Evolutionary conservation across 2,888 invertebrate genomes (phyloP).

Genomic region (Mythimna albipuncta): DNA sequence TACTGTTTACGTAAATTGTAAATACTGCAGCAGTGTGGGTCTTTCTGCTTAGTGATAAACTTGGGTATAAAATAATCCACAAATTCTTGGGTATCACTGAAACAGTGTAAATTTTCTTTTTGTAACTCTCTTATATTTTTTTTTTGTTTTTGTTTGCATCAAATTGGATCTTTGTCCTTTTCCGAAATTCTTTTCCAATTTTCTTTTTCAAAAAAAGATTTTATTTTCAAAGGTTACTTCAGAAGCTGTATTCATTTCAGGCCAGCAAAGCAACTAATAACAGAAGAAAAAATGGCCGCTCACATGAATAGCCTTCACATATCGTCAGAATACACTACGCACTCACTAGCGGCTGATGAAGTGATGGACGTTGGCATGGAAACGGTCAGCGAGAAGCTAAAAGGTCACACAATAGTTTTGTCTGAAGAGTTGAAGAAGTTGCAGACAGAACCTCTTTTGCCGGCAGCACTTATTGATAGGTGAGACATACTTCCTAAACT

Average conservation of each 20-base stretch:
- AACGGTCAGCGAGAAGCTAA: conserved; percentile 74
- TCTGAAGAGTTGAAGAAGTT: conserved; percentile 94
- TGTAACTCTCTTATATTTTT: neutral
- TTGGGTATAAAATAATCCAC: neutral
- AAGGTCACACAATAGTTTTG: conserved; percentile 91
- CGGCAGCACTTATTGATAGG: conserved; percentile 92
- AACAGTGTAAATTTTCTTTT: neutral
- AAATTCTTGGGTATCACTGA: neutral
- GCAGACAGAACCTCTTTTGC: conserved; percentile 92
- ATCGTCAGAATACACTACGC: conserved; percentile 86
- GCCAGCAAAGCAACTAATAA: conserved; percentile 94
- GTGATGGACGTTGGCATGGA: conserved; percentile 82
- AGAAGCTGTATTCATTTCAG: conserved; percentile 72
- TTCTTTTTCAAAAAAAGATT: no score
- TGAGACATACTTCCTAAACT: conserved; percentile 56
- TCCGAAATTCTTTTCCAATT: neutral
- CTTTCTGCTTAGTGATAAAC: neutral
- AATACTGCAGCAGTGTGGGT: neutral
- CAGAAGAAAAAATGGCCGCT: conserved; percentile 96
- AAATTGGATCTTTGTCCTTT: neutral
- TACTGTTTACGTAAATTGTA: neutral
- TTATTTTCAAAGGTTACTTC: neutral
- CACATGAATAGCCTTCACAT: conserved; percentile 95
- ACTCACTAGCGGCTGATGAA: conserved; percentile 74
- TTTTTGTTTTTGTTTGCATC: neutral